Base-by-base conservation (phyloP, 2,113 vertebrate species). In the Caranx ignobilis region DNA sequence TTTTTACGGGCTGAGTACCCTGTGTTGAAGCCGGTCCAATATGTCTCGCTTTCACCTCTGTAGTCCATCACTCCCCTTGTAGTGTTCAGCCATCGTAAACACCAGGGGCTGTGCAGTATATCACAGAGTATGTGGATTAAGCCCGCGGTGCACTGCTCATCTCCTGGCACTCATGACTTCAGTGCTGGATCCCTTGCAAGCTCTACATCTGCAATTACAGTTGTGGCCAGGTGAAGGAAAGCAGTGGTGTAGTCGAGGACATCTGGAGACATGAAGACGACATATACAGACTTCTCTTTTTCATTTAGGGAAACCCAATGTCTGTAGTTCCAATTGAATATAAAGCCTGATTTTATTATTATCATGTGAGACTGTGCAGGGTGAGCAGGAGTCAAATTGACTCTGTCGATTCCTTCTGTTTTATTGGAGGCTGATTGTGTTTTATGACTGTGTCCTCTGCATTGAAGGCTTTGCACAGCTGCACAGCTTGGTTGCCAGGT, bases 221-320 rank as follows among this genome's bases (percentile, higher is more conserved):
- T 57, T 81, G 88, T 87, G 90, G 89, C 91, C 71, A 80, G 76
- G 74, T 81, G 75, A 88, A 83, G 85, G 74, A 88, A 87, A 87
- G 87, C 80, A 79, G 84, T 16, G 60, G 82, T 62, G 60, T 39
- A 67, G 70, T 68, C 8, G 71, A 71, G 26, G 81, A 82, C 81
- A 88, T 85, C 31, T 86, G 79, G 82, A 85, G 79, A 89, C 90
- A 80, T 88, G 72, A 63, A 72, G 87, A 82, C 71, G 37, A 81
- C 71, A 75, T 68, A 71, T 77, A 71, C 82, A 82, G 79, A 79
- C 79, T 78, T 79, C 67, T 78, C 52, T 84, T 86, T 81, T 81
- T 83, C 77, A 84, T 89, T 86, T 75, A 52, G 70, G 68, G 84
- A 81, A 85, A 89, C 73, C 82, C 79, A 77, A 70, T 75, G 84